phyloP scores from a whole-genome alignment of 2,797 vertebrate genomes.

The Premnoplex brunnescens region DNA sequence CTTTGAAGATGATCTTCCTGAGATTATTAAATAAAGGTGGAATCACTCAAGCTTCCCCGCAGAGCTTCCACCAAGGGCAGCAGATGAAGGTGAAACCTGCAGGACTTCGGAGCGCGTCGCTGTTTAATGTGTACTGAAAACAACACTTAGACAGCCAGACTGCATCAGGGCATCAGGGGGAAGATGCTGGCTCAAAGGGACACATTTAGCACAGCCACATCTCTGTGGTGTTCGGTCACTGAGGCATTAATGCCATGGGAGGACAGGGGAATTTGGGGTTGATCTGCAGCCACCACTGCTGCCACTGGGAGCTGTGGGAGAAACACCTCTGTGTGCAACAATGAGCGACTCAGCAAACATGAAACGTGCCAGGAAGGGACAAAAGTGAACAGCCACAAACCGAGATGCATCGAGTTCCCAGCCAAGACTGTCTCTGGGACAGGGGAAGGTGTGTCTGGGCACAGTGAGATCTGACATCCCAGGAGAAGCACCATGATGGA shows the following conservation, averaged over 20 bases:
- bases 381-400: background rate
- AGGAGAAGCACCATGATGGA: background rate
- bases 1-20: background rate
- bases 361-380: background rate
- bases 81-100: constrained; percentile 1
- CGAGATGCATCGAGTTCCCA: background rate
- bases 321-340: background rate
- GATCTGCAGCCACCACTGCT: background rate
- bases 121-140: constrained; percentile 21
- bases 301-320: background rate
- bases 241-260: constrained; percentile 30
- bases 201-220: constrained; percentile 30
- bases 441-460: background rate
- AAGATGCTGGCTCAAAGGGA: constrained; percentile 42
- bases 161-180: background rate
- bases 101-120: background rate
- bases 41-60: background rate
- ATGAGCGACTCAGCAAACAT: background rate
- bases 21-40: background rate
- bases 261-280: background rate
- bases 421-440: background rate
- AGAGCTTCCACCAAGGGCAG: constrained; percentile 30
- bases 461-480: background rate
- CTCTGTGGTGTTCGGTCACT: background rate
- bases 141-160: constrained; percentile 17